Evolutionary conservation across 2,888 invertebrate species (phyloP), one percentile per base, ranked within the genome.

Genomic region (Harpagoxenus sublaevis): DNA sequence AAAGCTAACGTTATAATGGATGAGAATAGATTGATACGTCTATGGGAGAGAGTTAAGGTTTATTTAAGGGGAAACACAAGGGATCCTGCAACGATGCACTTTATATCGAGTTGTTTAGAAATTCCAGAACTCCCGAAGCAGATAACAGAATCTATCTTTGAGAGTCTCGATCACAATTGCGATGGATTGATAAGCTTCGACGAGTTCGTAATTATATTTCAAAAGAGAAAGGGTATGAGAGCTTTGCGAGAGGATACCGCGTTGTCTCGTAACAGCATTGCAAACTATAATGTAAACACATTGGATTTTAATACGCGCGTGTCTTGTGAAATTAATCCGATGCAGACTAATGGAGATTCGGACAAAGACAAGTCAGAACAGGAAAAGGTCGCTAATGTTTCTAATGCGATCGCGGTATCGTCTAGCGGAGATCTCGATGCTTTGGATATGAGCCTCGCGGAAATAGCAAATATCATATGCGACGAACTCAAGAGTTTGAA

Each of bases 381-480:
- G 97, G 97, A 97, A 94, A 48, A 31, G 15, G 95, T 96, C 81
- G 97, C 97, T 10, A 97, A 97, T 68, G 96, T 98, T 83, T 95
- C 95, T 66, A 96, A 97, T 65, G 96, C 97, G 28, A 96, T 96
- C 74, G 96, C 96, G 2, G 95, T 98, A 79, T 95, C 98, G 28
- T 95, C 96, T 53, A 97, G 97, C 87, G 95, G 98, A 51, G 97
- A 98, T 5, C 97, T 97, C 92, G 95, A 96, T 18, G 95, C 96
- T 45, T 94, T 96, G 10, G 95, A 96, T 84, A 95, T 97, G 55
- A 96, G 96, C 87, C 95, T 97, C 2, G 94, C 95, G 2, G 97
- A 97, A 85, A 94, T 98, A 82, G 96, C 97, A 78, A 96, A 96
- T 85, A 96, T 97, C 28, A 95, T 98, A 55, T 97, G 97, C 85